A percentile compares a stretch with the other conserved stretches of the same genome.
Conservation (phyloP, 2,888 invertebrate genomes). For the Cantharis flavilabris region DNA sequence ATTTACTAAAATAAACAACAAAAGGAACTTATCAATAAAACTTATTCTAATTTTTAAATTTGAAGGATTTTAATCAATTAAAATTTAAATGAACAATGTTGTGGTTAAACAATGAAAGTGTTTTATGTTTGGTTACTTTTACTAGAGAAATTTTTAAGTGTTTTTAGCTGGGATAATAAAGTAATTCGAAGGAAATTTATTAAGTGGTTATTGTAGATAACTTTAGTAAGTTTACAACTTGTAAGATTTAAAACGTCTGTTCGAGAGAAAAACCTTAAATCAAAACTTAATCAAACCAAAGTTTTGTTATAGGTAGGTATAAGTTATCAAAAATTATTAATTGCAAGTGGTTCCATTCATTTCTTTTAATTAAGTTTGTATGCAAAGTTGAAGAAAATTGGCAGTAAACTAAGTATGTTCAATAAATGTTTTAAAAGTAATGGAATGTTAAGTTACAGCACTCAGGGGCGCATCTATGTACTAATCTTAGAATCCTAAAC, state of each 20-base stretch:
- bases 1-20: too few relatives aligned
- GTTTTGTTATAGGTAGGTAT: background rate
- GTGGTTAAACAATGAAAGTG: too few relatives aligned
- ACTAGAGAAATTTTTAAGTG: background rate
- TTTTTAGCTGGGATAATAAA: background rate
- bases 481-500: too few relatives aligned
- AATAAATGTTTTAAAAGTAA: background rate
- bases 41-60: too few relatives aligned
- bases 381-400: background rate
- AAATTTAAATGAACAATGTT: too few relatives aligned
- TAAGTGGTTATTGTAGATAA: background rate
- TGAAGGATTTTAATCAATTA: too few relatives aligned
- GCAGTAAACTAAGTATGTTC: background rate
- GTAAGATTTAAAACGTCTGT: background rate
- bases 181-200: background rate
- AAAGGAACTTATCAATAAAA: too few relatives aligned
- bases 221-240: background rate
- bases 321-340: background rate
- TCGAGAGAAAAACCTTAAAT: background rate
- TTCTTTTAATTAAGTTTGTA: background rate
- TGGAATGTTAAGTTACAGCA: background rate
- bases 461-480: too few relatives aligned
- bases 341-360: background rate
- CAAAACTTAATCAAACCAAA: background rate
- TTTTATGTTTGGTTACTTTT: background rate